Evolutionary conservation across 2,797 vertebrate species (phyloP), one percentile per base, ranked within the genome.

Genomic region (Urosaurus nigricauda): DNA sequence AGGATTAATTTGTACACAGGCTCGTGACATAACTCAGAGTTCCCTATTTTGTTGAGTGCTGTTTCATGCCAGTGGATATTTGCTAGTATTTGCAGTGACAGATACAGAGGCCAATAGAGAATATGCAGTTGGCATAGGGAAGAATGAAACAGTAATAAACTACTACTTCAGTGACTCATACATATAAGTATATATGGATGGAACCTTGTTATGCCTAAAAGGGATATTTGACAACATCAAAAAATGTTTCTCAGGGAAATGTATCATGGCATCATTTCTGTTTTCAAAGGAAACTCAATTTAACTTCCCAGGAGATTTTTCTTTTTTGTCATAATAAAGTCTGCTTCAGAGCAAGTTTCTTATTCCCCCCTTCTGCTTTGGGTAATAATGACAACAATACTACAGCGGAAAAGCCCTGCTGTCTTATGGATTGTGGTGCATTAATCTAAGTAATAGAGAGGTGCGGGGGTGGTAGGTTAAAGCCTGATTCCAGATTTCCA

Each of bases 311-410:
- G 84, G 94, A 93, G 95, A 96, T 95, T 93, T 85, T 93, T 94
- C 63, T 94, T 79, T 93, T 87, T 56, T 96, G 96, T 96, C 96
- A 97, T 94, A 96, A 96, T 93, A 95, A 94, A 96, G 91, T 92
- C 93, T 94, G 91, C 82, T 89, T 94, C 94, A 82, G 96, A 95
- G 96, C 90, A 92, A 93, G 95, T 94, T 95, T 95, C 90, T 95
- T 91, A 92, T 95, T 96, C 96, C 89, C 93, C 96, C 92, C 91
- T n/a, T 92, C 88, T 94, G 87, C 92, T 94, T 90, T 83, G 90
- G 91, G 88, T 95, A 96, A 97, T 94, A 93, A 95, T 95, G 93
- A 94, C 94, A 96, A 96, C 96, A 96, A 95, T 95, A 92, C 89
- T 94, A 87, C 88, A 92, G 87, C 6, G 89, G 91, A 92, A 93